Base-by-base conservation (phyloP, 2,797 vertebrate genomes). In the Acanthopagrus latus region DNA sequence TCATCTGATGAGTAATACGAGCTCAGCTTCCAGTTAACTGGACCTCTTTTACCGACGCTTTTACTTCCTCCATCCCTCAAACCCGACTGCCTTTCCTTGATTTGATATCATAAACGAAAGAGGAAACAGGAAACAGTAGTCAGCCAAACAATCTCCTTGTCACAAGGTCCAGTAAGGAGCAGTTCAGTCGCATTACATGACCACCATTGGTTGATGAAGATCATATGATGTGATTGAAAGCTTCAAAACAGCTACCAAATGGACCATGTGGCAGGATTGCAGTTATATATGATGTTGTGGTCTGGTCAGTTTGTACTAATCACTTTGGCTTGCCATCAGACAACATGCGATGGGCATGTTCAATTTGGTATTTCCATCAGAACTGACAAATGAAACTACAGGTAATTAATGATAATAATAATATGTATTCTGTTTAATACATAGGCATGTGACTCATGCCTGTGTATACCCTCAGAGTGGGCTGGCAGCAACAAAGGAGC, bases 1-100 rank as follows among this genome's bases (percentile, higher is more conserved):
- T 91, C 87, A 90, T 83, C 62, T 16, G 29, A 29, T 81, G 86
- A 86, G 62, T 86, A 76, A 87, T 66, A 20, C 59, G 29, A 54
- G 18, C 17, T 12, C 23, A 18, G 50, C n/a, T 57, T 89, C 81
- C 86, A 72, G 81, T 84, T 67, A 82, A 66, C 33, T 64, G 71
- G n/a, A 51, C 51, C 33, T 64, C 41, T 17, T 74, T 81, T 73
- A 52, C 66, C 2, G 8, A 66, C 64, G 62, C 20, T 25, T 56
- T 54, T 10, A 17, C 57, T 9, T 48, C 21, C 50, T n/a, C 27
- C 11, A 16, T 64, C 57, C 23, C 4, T 54, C 3, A 21, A 20
- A 44, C 17, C 20, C 58, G 44, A 9, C 47, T 48, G 64, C 38
- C 25, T 33, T n/a, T 65, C 16, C 8, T 11, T 38, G 14, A 5